Evolutionary conservation across 2,888 invertebrate species (phyloP).

Genomic region (Arrhopalites spinosus): DNA sequence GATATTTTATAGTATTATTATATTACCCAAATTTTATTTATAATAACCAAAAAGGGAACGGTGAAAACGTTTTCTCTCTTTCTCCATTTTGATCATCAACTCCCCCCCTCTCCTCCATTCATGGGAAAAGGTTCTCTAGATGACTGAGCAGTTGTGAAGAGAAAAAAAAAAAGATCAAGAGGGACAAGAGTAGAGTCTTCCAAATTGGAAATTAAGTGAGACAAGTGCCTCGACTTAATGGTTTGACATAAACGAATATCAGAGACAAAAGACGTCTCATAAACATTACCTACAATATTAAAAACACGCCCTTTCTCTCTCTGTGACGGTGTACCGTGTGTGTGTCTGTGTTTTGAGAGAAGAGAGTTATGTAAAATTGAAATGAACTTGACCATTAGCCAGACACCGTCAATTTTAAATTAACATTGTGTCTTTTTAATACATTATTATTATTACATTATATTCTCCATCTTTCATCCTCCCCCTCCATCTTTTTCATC

Average conservation of each 20-base stretch:
- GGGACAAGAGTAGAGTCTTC: neutral
- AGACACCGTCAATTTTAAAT: neutral
- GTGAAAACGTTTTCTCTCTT: neutral
- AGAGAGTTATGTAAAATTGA: too few relatives aligned
- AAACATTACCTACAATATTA: neutral
- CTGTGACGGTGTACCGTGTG: neutral
- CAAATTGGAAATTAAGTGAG: slow-evolving; percentile 14
- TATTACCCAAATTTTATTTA: too few relatives aligned
- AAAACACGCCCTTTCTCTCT: neutral
- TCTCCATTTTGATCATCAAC: neutral
- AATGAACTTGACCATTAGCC: neutral
- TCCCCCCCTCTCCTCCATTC: neutral
- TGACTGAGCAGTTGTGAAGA: neutral
- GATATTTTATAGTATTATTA: too few relatives aligned
- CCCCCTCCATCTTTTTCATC: too few relatives aligned
- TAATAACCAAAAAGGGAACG: too few relatives aligned
- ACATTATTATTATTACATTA: neutral
- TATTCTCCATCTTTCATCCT: neutral
- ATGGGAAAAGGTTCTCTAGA: neutral
- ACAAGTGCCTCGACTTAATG: slow-evolving; percentile 2
- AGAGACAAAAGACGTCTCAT: neutral
- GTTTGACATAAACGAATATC: neutral
- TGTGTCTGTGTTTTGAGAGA: too few relatives aligned
- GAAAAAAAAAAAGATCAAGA: neutral
- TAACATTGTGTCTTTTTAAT: neutral